Conservation (phyloP, 2,888 invertebrate genomes). For the Drosophila macrospina region DNA sequence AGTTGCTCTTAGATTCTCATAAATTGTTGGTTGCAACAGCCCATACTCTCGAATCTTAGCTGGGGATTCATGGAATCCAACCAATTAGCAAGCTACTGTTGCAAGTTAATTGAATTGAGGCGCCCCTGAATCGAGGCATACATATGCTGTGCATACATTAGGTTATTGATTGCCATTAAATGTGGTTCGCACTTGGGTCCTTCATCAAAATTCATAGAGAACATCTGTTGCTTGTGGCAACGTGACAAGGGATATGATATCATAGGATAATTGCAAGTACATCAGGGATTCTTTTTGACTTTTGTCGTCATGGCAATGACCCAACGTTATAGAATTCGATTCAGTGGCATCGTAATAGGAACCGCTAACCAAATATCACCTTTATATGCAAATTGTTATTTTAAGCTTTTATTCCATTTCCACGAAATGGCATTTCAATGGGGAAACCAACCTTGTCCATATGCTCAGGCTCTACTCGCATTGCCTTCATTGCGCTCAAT, state of each 20-base stretch:
- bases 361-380: conserved; percentile 61
- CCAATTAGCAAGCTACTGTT: conserved; percentile 34
- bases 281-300: conserved; percentile 25
- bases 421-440: conserved; percentile 54
- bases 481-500: conserved; percentile 1
- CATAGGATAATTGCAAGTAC: conserved; percentile 28
- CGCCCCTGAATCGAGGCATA: neutral
- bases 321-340: conserved; percentile 33
- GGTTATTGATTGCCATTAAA: conserved; percentile 40
- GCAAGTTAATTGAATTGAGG: neutral
- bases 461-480: neutral
- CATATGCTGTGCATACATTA: conserved; percentile 33
- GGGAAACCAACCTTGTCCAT: conserved; percentile 13
- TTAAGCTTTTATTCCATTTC: conserved; percentile 56
- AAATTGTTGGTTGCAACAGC: neutral
- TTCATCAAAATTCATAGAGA: neutral
- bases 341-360: conserved; percentile 37
- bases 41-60: neutral
- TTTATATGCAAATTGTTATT: conserved; percentile 77
- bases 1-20: neutral
- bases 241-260: conserved; percentile 8
- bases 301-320: conserved; percentile 48
- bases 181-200: conserved; percentile 7
- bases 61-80: neutral
- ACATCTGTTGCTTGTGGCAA: conserved; percentile 48